These are phyloP conservation scores for Limnephilus rhombicus DNA, from an alignment of 2,888 invertebrate species.

Conservation along the genomic window DNA sequence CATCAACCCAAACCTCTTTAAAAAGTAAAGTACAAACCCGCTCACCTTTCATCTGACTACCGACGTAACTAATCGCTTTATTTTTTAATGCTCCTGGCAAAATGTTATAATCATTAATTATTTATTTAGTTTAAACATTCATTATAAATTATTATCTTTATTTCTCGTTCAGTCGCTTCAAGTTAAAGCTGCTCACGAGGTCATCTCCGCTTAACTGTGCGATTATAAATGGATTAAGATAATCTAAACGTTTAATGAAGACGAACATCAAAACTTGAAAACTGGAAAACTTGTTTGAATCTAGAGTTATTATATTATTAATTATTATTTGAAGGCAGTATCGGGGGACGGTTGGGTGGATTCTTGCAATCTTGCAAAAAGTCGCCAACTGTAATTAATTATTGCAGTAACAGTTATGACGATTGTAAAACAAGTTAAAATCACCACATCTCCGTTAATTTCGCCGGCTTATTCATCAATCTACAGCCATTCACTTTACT, in stretches of 20 bases:
- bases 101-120: too few relatives aligned
- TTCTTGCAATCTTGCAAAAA: neutral
- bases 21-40: too few relatives aligned
- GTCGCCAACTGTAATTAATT: neutral
- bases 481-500: constrained; percentile 49
- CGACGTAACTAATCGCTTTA: too few relatives aligned
- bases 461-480: constrained; percentile 52
- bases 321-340: neutral
- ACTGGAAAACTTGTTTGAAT: neutral
- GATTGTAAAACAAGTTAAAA: constrained; percentile 51
- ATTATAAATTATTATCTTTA: too few relatives aligned
- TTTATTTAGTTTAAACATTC: too few relatives aligned
- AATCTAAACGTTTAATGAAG: neutral
- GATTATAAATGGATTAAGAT: neutral
- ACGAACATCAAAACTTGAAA: neutral
- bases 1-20: too few relatives aligned
- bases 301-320: neutral
- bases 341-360: neutral
- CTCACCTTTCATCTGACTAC: too few relatives aligned
- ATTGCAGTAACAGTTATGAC: constrained; percentile 42
- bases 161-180: too few relatives aligned
- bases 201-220: too few relatives aligned
- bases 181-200: too few relatives aligned
- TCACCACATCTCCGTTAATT: constrained; percentile 53
- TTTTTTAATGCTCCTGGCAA: too few relatives aligned